phyloP scores from a whole-genome alignment of 2,113 vertebrate species.

The Ageneiosus marmoratus region DNA sequence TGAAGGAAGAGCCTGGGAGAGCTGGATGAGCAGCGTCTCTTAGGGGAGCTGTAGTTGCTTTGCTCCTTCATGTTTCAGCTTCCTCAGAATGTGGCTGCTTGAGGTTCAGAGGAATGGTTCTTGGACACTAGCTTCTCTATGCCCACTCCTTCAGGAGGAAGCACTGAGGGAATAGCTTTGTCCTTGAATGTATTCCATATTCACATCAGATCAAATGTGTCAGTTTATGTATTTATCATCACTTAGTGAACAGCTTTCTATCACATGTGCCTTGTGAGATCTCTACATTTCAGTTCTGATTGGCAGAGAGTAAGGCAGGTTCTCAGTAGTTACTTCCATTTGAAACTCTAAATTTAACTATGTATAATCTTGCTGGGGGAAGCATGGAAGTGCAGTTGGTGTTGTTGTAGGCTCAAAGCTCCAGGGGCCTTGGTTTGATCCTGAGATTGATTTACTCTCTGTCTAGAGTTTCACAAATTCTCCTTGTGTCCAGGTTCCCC shows the following conservation, averaged over 20 bases:
- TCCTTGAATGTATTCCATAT: constrained; percentile 17
- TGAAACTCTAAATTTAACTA: not conserved
- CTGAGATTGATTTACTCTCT: not conserved
- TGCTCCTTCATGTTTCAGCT: constrained; percentile 5
- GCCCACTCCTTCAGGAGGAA: not conserved
- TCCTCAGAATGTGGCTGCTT: not conserved
- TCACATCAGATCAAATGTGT: not conserved
- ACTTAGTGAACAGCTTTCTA: not conserved
- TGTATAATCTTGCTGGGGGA: not conserved
- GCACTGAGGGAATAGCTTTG: constrained; percentile 4
- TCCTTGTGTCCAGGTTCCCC: not conserved
- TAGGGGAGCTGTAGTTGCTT: not conserved
- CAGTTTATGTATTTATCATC: not conserved
- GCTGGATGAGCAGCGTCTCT: not conserved
- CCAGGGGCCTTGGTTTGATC: not conserved
- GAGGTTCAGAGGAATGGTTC: constrained; percentile 11
- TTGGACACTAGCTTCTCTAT: constrained; percentile 21
- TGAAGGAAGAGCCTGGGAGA: constrained; percentile 28
- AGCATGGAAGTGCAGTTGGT: not conserved
- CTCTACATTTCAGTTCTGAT: not conserved
- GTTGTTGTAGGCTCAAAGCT: not conserved
- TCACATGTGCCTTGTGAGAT: not conserved
- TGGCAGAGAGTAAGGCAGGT: not conserved
- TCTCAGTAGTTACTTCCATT: not conserved
- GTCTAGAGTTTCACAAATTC: not conserved